Evolutionary conservation across 2,888 invertebrate genomes (phyloP).

Genomic region (Dendrolimus pini): DNA sequence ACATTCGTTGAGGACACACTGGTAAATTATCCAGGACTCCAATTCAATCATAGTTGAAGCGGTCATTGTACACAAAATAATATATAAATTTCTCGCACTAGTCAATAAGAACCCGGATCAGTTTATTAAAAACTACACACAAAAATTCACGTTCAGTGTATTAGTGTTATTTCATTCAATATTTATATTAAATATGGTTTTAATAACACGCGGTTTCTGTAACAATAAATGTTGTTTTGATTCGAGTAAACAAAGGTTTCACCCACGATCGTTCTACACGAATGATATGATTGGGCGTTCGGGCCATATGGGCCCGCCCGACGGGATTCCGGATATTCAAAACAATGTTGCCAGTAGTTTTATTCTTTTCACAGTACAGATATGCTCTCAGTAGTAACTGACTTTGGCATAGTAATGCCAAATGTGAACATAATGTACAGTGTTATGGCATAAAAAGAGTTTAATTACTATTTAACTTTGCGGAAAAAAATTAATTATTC

Average conservation of each 20-base stretch:
- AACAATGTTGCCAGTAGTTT: constrained; percentile 26
- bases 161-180: constrained; percentile 37
- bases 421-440: no score
- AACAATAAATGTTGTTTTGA: constrained; percentile 37
- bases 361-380: no score
- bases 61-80: constrained; percentile 55
- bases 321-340: constrained; percentile 31
- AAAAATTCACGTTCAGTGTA: constrained; percentile 20
- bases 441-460: no score
- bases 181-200: constrained; percentile 29
- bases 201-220: constrained; percentile 40
- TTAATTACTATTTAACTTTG: no score
- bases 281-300: constrained; percentile 52
- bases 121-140: constrained; percentile 22
- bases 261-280: constrained; percentile 45
- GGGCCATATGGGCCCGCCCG: constrained; percentile 34
- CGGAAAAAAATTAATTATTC: no score
- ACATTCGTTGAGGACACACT: constrained; percentile 81
- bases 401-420: no score
- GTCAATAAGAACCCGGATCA: constrained; percentile 29
- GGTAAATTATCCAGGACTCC: constrained; percentile 83
- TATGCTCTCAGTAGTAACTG: no score
- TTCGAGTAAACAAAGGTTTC: constrained; percentile 21
- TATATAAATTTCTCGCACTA: constrained; percentile 25
- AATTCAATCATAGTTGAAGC: constrained; percentile 79